These are phyloP conservation scores for Drosophila parvula DNA, from an alignment of 1,140 invertebrate species.

Conservation along the genomic window DNA sequence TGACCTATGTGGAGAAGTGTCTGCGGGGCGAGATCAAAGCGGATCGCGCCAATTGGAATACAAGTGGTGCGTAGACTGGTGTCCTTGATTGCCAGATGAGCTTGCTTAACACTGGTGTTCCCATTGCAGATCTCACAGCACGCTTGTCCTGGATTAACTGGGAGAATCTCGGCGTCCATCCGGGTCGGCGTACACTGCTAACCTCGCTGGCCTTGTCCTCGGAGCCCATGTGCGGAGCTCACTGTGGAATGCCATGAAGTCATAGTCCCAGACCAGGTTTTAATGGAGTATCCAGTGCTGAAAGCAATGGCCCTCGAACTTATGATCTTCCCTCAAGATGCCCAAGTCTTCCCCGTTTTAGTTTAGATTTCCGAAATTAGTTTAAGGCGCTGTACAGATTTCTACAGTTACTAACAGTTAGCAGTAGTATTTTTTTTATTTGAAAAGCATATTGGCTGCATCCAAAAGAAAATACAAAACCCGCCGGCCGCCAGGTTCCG, in stretches of 20 bases:
- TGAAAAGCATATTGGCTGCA: conserved; percentile 49
- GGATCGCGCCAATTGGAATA: conserved; percentile 96
- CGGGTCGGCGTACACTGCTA: conserved; percentile 91
- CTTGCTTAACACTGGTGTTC: neutral
- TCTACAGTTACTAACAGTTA: conserved; percentile 68
- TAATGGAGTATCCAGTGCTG: conserved; percentile 4
- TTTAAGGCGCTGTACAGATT: conserved; percentile 29
- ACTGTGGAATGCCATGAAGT: conserved; percentile 70
- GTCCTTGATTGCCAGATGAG: neutral
- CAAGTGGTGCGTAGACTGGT: conserved; percentile 90
- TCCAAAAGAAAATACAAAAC: conserved; percentile 25
- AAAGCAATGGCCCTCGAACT: conserved; percentile 17
- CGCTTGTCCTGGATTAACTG: conserved; percentile 99
- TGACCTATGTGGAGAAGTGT: conserved; percentile 97
- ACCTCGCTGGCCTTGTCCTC: conserved; percentile 92
- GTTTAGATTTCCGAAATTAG: conserved; percentile 13
- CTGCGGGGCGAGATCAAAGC: conserved; percentile 94
- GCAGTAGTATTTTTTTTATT: conserved; percentile 52
- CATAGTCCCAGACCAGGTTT: neutral
- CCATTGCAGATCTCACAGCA: conserved; percentile 95
- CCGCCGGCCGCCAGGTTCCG: neutral
- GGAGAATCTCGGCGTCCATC: conserved; percentile 98
- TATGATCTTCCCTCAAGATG: conserved; percentile 3
- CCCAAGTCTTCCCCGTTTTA: conserved; percentile 33
- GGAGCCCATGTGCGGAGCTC: conserved; percentile 87